Evolutionary conservation across 2,113 vertebrate genomes (phyloP).

Genomic region (Mobula birostris): DNA sequence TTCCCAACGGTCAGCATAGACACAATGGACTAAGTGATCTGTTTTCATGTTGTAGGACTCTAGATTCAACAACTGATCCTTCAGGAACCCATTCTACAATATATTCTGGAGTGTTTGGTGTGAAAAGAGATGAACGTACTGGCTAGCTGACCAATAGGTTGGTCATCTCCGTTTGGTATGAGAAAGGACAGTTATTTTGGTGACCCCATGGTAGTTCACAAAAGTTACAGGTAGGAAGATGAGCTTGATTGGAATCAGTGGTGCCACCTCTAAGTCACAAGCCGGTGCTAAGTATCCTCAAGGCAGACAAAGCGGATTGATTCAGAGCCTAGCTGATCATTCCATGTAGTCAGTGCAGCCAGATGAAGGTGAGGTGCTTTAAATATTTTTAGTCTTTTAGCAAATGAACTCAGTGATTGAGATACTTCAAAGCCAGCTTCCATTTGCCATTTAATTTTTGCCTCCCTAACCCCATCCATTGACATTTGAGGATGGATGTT

Average conservation of each 20-base stretch:
- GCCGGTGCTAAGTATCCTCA: background rate
- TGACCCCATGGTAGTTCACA: background rate
- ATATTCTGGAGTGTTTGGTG: too few relatives aligned
- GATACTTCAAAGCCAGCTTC: background rate
- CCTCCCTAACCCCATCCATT: background rate
- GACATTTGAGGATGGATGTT: background rate
- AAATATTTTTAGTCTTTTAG: background rate
- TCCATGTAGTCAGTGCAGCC: background rate
- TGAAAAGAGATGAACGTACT: background rate
- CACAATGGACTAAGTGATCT: too few relatives aligned
- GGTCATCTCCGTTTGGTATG: background rate
- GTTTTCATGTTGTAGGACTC: too few relatives aligned
- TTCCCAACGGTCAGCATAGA: too few relatives aligned
- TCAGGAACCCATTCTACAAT: background rate
- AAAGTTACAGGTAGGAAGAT: background rate
- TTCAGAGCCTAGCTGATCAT: background rate
- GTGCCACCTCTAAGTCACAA: background rate
- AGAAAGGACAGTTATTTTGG: background rate
- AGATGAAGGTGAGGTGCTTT: too few relatives aligned
- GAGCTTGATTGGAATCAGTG: background rate
- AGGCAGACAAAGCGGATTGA: background rate
- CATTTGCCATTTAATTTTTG: background rate
- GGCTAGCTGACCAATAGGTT: background rate
- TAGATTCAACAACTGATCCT: background rate
- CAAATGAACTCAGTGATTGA: background rate